phyloP scores from a whole-genome alignment of 2,888 invertebrate genomes.

The Cylindroiulus punctatus region DNA sequence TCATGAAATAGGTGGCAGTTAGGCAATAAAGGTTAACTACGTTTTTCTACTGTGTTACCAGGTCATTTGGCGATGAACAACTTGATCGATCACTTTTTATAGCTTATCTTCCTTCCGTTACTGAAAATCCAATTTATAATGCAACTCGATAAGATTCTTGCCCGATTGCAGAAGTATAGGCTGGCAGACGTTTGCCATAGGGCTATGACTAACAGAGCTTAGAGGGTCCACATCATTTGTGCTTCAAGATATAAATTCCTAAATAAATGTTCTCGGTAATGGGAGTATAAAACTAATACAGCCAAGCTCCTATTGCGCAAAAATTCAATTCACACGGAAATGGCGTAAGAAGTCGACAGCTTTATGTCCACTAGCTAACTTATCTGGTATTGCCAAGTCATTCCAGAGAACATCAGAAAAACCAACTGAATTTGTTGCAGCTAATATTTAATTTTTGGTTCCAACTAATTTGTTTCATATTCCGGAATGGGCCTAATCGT shows the following conservation, averaged over 20 bases:
- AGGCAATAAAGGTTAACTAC: slow-evolving; percentile 36
- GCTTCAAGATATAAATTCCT: slow-evolving; percentile 1
- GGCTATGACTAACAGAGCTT: not conserved
- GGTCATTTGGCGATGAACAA: slow-evolving; percentile 36
- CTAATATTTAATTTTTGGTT: too few species aligned
- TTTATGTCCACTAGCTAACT: not conserved
- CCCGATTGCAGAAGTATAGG: not conserved
- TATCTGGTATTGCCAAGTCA: not conserved
- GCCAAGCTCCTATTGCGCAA: not conserved
- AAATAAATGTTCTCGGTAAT: not conserved
- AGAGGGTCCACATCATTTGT: not conserved
- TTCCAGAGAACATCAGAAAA: not conserved
- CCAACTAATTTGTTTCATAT: too few species aligned
- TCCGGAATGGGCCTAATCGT: too few species aligned
- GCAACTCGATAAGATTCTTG: slow-evolving; percentile 7
- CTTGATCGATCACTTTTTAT: slow-evolving; percentile 16
- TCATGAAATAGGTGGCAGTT: not conserved
- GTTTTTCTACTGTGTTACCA: slow-evolving; percentile 30
- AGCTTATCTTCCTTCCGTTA: slow-evolving; percentile 22
- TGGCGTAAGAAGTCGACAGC: not conserved
- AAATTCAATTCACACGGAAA: not conserved
- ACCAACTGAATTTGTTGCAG: too few species aligned
- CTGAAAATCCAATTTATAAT: slow-evolving; percentile 39
- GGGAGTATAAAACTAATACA: not conserved
- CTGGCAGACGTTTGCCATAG: too few species aligned